Evolutionary conservation across 2,113 vertebrate genomes (phyloP).

Genomic region (Phasianus colchicus): DNA sequence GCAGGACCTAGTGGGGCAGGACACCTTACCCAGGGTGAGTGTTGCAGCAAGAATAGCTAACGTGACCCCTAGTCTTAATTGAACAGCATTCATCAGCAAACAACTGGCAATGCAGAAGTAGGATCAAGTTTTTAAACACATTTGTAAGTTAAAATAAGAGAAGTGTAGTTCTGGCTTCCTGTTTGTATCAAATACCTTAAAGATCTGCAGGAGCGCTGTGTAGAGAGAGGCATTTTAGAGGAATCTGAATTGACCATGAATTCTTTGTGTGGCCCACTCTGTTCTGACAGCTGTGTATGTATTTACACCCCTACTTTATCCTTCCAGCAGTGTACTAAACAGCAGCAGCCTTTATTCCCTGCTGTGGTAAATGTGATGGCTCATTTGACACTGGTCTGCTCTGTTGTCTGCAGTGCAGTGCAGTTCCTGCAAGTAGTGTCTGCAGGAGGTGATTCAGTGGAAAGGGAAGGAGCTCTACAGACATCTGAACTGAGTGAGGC

Average conservation of each 20-base stretch:
- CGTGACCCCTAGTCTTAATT: neutral
- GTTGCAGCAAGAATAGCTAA: neutral
- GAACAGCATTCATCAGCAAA: neutral
- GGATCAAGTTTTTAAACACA: neutral
- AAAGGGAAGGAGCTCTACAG: neutral
- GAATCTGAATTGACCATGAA: fast-evolving
- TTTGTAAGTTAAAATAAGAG: neutral
- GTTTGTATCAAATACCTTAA: neutral
- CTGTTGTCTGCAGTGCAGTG: neutral
- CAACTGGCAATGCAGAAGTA: neutral
- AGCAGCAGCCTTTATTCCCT: neutral
- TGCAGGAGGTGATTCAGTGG: neutral
- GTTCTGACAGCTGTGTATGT: neutral
- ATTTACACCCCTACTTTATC: neutral
- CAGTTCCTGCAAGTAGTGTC: neutral
- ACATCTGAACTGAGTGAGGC: neutral
- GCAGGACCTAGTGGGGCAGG: slow-evolving; percentile 95
- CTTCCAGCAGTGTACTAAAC: neutral
- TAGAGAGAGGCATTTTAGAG: neutral
- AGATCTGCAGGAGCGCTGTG: neutral
- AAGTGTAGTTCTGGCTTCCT: fast-evolving
- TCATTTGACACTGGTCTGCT: neutral
- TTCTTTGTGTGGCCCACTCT: neutral
- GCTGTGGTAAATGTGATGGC: fast-evolving
- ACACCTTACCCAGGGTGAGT: slow-evolving; percentile 93